phyloP scores from a whole-genome alignment of 2,888 invertebrate species.

The Synanthedon tipuliformis region DNA sequence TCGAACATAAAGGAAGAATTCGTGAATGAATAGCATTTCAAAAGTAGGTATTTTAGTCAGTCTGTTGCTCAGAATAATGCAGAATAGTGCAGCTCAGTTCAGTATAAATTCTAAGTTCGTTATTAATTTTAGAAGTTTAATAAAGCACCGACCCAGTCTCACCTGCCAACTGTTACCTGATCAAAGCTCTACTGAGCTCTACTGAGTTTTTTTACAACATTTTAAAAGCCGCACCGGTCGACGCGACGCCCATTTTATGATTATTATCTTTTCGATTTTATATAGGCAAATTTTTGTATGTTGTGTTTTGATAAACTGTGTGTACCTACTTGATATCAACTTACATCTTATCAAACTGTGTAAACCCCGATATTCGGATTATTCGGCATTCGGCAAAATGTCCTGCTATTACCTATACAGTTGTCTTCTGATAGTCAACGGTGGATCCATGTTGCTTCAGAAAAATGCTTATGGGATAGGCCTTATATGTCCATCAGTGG shows the following conservation, averaged over 20 bases:
- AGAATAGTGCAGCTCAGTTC: too few species aligned
- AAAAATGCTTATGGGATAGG: too few species aligned
- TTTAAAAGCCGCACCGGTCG: constrained; percentile 38
- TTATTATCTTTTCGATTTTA: constrained; percentile 28
- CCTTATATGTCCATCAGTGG: too few species aligned
- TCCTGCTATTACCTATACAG: too few species aligned
- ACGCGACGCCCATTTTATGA: constrained; percentile 20
- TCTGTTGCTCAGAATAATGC: constrained; percentile 8
- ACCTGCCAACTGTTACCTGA: constrained; percentile 53
- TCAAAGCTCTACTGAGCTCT: constrained; percentile 38
- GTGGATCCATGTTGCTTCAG: too few species aligned
- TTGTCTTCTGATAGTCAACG: too few species aligned
- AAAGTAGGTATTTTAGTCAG: not conserved
- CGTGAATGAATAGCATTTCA: too few species aligned
- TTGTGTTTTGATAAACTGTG: not conserved
- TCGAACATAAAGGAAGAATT: too few species aligned
- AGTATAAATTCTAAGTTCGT: constrained; percentile 20
- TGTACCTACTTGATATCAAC: too few species aligned
- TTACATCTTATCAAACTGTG: too few species aligned
- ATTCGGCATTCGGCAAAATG: too few species aligned
- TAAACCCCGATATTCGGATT: too few species aligned
- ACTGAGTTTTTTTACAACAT: constrained; percentile 62
- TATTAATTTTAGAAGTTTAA: constrained; percentile 16
- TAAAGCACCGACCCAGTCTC: constrained; percentile 35
- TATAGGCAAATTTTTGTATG: constrained; percentile 15